Conservation (phyloP, 2,888 invertebrate genomes). For the Ochropleura leucogaster region DNA sequence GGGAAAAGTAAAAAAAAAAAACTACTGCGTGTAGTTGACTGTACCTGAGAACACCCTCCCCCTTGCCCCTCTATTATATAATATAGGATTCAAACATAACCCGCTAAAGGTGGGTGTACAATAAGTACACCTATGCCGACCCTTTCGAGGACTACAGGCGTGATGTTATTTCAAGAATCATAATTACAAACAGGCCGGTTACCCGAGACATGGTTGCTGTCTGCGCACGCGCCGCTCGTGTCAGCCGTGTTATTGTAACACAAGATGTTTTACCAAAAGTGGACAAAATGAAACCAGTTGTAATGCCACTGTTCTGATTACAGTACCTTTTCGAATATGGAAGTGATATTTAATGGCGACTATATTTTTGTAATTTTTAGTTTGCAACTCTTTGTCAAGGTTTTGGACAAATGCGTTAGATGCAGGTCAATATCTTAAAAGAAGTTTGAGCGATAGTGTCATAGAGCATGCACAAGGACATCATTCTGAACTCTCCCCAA, state of each 20-base stretch:
- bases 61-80: too few species aligned
- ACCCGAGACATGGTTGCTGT: conserved; percentile 61
- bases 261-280: conserved; percentile 65
- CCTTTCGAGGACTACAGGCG: background rate
- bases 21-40: background rate
- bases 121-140: background rate
- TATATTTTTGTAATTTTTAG: conserved; percentile 22
- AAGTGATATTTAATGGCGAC: conserved; percentile 28
- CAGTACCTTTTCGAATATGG: conserved; percentile 33
- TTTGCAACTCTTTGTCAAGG: background rate
- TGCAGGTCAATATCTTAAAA: background rate
- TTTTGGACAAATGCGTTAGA: conserved; percentile 22
- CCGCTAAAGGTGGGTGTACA: too few species aligned
- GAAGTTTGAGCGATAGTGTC: background rate
- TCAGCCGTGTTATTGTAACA: conserved; percentile 70
- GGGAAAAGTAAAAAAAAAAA: too few species aligned
- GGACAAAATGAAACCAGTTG: conserved; percentile 63
- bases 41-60: background rate
- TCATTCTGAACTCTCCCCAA: too few species aligned
- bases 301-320: conserved; percentile 57
- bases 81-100: too few species aligned
- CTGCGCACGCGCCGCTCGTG: conserved; percentile 68
- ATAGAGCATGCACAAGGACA: background rate
- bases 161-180: conserved; percentile 20
- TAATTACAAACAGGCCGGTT: conserved; percentile 56